Base-by-base conservation (phyloP, 2,113 vertebrate genomes). In the Ammodytes dubius region DNA sequence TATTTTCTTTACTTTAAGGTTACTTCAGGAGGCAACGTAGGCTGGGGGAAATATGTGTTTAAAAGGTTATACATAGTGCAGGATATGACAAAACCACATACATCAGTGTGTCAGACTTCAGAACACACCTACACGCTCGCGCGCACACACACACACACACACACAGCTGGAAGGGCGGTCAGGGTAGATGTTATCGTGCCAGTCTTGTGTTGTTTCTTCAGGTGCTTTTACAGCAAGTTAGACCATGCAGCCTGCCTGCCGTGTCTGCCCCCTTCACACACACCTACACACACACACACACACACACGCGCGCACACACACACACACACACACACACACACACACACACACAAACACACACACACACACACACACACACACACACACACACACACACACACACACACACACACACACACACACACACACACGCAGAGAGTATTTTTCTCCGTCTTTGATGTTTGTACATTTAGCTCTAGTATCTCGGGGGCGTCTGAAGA, bases 131-230 rank as follows among this genome's bases (percentile, higher is more conserved):
- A 81, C 57, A 59, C 61, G 46, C 19, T 63, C 52, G 78, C 49
- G 76, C 17, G 65, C 60, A 35, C 4, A 68, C 19, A 49, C 12
- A 27, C 46, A 70, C 46, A 82, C 66, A 60, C 46, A 68, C 59
- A 77, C 46, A 9, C 64, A 74, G 79, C 65, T 70, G 74, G 77
- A 85, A 70, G 63, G 75, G 76, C 85, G 74, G 78, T 83, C 72
- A 37, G n/a, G 40, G 45, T 65, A 92, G 93, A 94, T 94, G 74
- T 91, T 94, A 95, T 95, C 95, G 19, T 73, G 73, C 76, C 68
- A 86, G 73, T 19, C 82, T 83, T 74, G 58, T 77, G 84, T 93
- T 94, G 91, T 95, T 95, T 94, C 92, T 91, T 93, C 94, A 95
- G 95, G 93, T 95, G 93, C 90, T 91, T 86, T 83, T 74, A 64